Conservation (phyloP, 2,113 vertebrate genomes). For the Heptranchias perlo region DNA sequence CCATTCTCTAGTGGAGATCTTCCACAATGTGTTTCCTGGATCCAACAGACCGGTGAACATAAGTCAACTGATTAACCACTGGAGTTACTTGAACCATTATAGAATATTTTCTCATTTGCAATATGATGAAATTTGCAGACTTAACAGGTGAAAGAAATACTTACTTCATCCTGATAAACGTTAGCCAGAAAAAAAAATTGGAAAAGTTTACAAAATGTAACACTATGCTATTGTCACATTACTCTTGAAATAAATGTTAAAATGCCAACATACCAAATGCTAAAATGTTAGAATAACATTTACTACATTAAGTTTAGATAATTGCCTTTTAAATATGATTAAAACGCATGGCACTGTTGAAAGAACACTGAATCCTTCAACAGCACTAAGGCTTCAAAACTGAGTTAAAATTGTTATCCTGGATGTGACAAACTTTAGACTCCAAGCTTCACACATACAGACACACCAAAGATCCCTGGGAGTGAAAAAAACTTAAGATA, state of each 20-base stretch:
- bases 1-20: neutral
- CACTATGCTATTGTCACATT: neutral
- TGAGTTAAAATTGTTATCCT: neutral
- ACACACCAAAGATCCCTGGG: neutral
- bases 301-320: neutral
- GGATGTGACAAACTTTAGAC: neutral
- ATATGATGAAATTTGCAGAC: neutral
- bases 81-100: neutral
- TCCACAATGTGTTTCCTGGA: neutral
- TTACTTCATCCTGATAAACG: constrained; percentile 25
- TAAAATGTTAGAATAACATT: neutral
- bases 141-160: constrained; percentile 5
- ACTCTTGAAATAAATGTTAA: neutral
- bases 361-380: neutral
- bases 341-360: neutral
- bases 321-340: neutral
- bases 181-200: constrained; percentile 3
- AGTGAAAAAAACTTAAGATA: neutral
- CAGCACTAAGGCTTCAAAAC: neutral
- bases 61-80: neutral
- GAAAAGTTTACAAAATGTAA: constrained; percentile 15
- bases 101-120: neutral
- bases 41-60: neutral
- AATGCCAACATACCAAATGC: neutral
- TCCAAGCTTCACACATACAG: neutral